Evolutionary conservation across 2,888 invertebrate genomes (phyloP).

Genomic region (Tiliacea citrago): DNA sequence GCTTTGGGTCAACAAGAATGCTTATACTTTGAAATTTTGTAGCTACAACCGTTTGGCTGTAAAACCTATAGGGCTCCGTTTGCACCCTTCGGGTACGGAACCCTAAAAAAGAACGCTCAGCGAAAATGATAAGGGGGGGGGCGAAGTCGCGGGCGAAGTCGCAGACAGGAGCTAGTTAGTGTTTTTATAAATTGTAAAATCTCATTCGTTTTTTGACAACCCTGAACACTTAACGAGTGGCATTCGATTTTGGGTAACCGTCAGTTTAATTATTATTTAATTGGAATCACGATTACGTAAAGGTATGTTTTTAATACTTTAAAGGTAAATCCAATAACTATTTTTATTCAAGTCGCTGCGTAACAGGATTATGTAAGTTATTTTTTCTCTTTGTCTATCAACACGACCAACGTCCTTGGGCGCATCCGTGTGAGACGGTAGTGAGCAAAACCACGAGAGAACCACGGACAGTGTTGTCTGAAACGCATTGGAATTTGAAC

Average conservation of each 20-base stretch:
- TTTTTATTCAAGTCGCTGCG: slow-evolving; percentile 13
- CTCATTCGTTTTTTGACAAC: slow-evolving; percentile 26
- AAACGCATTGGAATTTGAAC: slow-evolving; percentile 8
- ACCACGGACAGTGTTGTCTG: neutral
- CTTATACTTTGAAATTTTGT: too few species aligned
- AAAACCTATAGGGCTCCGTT: too few species aligned
- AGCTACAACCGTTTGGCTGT: too few species aligned
- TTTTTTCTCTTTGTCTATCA: slow-evolving; percentile 50
- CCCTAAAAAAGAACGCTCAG: too few species aligned
- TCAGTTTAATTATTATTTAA: slow-evolving; percentile 36
- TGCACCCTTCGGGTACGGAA: too few species aligned
- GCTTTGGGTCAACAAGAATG: too few species aligned
- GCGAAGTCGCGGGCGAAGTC: too few species aligned
- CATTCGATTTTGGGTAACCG: slow-evolving; percentile 35
- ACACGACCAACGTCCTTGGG: slow-evolving; percentile 54
- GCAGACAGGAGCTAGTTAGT: too few species aligned
- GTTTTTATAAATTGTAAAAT: neutral
- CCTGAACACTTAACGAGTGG: slow-evolving; percentile 38
- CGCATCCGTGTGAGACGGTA: slow-evolving; percentile 44
- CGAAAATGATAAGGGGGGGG: too few species aligned
- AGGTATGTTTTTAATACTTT: slow-evolving; percentile 12
- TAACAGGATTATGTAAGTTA: slow-evolving; percentile 37
- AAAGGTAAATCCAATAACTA: slow-evolving; percentile 13
- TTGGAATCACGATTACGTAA: slow-evolving; percentile 36
- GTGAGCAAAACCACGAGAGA: slow-evolving; percentile 21